Base-by-base conservation (phyloP, 92 coral and sea anemone species). In the Epizoanthus ramosus region DNA sequence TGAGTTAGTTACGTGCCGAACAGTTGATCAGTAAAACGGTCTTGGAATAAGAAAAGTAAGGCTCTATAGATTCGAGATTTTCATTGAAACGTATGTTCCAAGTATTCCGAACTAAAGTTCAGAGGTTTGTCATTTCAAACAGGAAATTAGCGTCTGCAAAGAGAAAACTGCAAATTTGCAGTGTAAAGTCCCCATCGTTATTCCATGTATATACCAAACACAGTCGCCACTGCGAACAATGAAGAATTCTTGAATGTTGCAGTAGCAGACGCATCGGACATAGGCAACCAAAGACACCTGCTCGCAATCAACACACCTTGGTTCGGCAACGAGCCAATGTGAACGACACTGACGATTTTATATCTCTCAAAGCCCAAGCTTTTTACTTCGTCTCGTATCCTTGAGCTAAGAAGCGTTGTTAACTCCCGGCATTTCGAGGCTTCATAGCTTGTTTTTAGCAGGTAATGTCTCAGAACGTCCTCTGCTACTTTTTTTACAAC, bases 161-260 rank as follows among this genome's bases (percentile, higher is more conserved):
- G 54, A 50, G 54, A 50, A 50, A 50, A 50, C 54, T 50, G 16
- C 10, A 50, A 50, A 12, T 50, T 50, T 13, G 15, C 14, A 50
- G 10, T 50, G 54, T 50, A 50, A 50, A 50, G 54, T 50, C 54
- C 3, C 14, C 54, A 50, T 50, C 17, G 16, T 69, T 80, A 92
- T 67, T 92, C 95, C 25, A 83, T 69, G 31, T 83, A 89, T 53
- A 92, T 73, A 24, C 93, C 92, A 72, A 92, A 92, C 47, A 92
- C 91, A 47, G 88, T 89, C 16, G 93, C 95, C 6, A 92, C 91
- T 39, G 95, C 95, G 81, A 92, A 92, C 59, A 92, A 65, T 3
- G 91, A 80, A 9, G 88, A 86, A 74, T 89, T 92, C 80, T 71
- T 89, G 61, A 68, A 92, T 28, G 86, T 83, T 16, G 92, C 90